phyloP scores from a whole-genome alignment of 2,888 invertebrate species.

The Drosophila mettleri region DNA sequence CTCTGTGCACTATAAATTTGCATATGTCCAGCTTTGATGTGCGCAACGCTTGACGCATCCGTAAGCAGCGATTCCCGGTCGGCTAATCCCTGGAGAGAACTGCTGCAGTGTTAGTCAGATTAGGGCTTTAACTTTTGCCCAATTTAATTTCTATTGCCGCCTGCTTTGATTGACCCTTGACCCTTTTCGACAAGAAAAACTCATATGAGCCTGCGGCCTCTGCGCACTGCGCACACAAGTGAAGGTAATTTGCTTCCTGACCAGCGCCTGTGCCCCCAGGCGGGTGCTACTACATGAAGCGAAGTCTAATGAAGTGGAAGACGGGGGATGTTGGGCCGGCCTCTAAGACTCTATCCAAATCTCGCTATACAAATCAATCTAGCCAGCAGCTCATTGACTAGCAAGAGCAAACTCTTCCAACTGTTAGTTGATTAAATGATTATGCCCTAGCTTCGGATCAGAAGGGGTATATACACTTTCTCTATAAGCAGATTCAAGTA shows the following conservation, averaged over 20 bases:
- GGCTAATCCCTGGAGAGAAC: constrained; percentile 37
- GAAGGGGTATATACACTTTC: not conserved
- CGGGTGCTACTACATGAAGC: constrained; percentile 42
- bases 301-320: constrained; percentile 60
- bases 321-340: not conserved
- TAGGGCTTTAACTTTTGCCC: constrained; percentile 29
- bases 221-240: constrained; percentile 63
- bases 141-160: constrained; percentile 55
- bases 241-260: constrained; percentile 66
- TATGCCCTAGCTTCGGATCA: not conserved
- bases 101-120: constrained; percentile 32
- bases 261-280: constrained; percentile 20
- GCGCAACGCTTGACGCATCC: constrained; percentile 47
- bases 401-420: constrained; percentile 25
- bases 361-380: not conserved
- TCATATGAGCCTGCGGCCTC: constrained; percentile 50
- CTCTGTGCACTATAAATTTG: constrained; percentile 35
- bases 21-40: constrained; percentile 63
- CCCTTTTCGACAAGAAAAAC: constrained; percentile 32
- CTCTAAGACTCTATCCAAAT: not conserved
- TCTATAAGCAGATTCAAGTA: not conserved
- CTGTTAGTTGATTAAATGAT: constrained; percentile 32
- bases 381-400: constrained; percentile 32
- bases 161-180: constrained; percentile 62
- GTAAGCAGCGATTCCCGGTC: constrained; percentile 30